Percentiles rank a stretch among this genome's conserved stretches.
Conservation (phyloP, 2,797 vertebrate genomes). For the Petrocephalus sullivani region DNA sequence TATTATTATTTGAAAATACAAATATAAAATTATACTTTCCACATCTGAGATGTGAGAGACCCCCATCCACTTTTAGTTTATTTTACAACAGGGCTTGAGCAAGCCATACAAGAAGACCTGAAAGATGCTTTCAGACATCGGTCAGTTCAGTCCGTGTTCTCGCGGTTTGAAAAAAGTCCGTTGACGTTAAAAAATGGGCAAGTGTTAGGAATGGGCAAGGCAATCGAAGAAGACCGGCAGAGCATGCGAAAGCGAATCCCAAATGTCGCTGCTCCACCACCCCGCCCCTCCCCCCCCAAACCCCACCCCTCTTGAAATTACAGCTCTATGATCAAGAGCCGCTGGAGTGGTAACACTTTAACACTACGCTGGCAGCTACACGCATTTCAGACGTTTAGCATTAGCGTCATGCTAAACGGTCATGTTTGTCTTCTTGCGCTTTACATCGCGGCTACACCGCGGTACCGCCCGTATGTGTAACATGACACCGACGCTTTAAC, state of each 20-base stretch:
- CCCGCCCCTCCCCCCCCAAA: slow-evolving; percentile 2
- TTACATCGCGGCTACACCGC: slow-evolving; percentile 15
- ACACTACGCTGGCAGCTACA: neutral
- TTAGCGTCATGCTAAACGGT: neutral
- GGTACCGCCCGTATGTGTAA: neutral
- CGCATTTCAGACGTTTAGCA: neutral
- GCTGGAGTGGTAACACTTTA: neutral
- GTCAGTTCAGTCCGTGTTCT: slow-evolving; percentile 50
- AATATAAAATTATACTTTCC: slow-evolving; percentile 97
- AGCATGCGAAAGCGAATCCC: slow-evolving; percentile 27
- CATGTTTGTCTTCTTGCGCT: neutral
- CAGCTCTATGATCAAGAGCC: slow-evolving; percentile 7
- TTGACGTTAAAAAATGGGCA: slow-evolving; percentile 56
- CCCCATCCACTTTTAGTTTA: slow-evolving; percentile 80
- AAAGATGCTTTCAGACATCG: slow-evolving; percentile 74
- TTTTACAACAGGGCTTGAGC: slow-evolving; percentile 88
- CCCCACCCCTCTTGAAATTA: neutral
- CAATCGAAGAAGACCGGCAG: slow-evolving; percentile 39
- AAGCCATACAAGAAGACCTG: slow-evolving; percentile 90
- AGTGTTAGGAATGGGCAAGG: slow-evolving; percentile 58
- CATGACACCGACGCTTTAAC: slow-evolving; percentile 14
- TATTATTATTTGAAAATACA: slow-evolving; percentile 82
- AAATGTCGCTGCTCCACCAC: neutral
- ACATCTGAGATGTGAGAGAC: slow-evolving; percentile 94
- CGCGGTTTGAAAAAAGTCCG: slow-evolving; percentile 48